Base-by-base conservation (phyloP, 2,113 vertebrate genomes). In the Prionailurus viverrinus region DNA sequence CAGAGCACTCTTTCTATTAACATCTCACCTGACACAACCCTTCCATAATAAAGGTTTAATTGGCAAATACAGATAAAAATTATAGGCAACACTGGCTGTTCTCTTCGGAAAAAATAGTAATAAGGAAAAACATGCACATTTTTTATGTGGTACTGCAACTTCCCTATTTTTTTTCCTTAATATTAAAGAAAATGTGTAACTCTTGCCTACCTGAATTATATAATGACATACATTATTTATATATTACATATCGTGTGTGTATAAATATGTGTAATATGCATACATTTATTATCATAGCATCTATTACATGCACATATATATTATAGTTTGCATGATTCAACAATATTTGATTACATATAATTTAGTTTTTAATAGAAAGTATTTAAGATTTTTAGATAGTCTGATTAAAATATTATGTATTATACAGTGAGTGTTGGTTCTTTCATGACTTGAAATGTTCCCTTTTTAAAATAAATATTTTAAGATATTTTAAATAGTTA, bases 1-100 rank as follows among this genome's bases (percentile, higher is more conserved):
- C 18, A 63, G 41, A 53, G 48, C 1, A 66, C 19, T 86, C 89
- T 89, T 84, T 53, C 93, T 79, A 85, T 45, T 65, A 55, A 68
- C 29, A 92, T 66, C 66, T 96, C 45, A 86, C 63, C 33, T 73
- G 36, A 92, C 7, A 48, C 23, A 82, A 89, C 29, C 25, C 23
- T 82, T 78, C 25, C 80, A 81, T 65, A 76, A 78, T 68, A 87
- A 89, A 89, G 27, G 79, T 41, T 92, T 82, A 65, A 93, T 31
- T 73, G 25, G 51, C 45, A 96, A 85, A 58, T 93, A 79, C 55
- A 93, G 58, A 84, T 71, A 86, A 69, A 97, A 90, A 36, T 83
- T 63, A 85, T 6, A 80, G 19, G 27, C 8, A 81, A 94, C 29
- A 71, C 31, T 25, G 15, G 48, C 89, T 95, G 23, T 29, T 71